phyloP scores from a whole-genome alignment of 2,113 vertebrate species.

The Naja naja region DNA sequence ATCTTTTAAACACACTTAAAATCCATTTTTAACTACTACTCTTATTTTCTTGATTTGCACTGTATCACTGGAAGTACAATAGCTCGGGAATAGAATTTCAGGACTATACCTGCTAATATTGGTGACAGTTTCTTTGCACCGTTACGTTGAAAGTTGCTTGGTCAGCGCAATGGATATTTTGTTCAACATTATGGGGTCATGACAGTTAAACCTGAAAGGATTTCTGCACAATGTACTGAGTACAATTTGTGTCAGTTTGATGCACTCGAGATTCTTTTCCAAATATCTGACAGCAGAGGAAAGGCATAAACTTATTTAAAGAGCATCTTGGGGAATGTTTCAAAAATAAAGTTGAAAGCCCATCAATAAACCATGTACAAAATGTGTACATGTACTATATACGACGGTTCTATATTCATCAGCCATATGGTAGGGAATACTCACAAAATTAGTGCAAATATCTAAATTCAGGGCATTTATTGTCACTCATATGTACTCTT shows the following conservation, averaged over 20 bases:
- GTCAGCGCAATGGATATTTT: not conserved
- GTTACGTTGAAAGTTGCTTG: not conserved
- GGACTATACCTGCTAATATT: not conserved
- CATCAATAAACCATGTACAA: not conserved
- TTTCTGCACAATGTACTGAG: not conserved
- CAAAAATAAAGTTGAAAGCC: not conserved
- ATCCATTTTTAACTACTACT: not conserved
- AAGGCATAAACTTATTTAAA: not conserved
- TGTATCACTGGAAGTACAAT: not conserved
- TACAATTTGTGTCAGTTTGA: not conserved
- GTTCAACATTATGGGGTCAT: not conserved
- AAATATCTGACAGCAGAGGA: not conserved
- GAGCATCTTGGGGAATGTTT: not conserved
- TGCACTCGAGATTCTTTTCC: not conserved
- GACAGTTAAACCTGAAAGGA: not conserved
- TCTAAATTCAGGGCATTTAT: not conserved
- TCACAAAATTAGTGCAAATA: not conserved
- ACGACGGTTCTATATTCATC: not conserved
- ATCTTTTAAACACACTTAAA: not conserved
- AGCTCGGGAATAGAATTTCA: not conserved
- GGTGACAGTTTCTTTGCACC: not conserved
- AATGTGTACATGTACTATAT: not conserved
- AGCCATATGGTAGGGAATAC: not conserved
- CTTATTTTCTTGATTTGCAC: not conserved
- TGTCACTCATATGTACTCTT: not conserved